Percentiles rank a stretch among this genome's conserved stretches.
These are phyloP conservation scores for Morpho helenor DNA, from an alignment of 2,888 invertebrate species.

Conservation along the genomic window DNA sequence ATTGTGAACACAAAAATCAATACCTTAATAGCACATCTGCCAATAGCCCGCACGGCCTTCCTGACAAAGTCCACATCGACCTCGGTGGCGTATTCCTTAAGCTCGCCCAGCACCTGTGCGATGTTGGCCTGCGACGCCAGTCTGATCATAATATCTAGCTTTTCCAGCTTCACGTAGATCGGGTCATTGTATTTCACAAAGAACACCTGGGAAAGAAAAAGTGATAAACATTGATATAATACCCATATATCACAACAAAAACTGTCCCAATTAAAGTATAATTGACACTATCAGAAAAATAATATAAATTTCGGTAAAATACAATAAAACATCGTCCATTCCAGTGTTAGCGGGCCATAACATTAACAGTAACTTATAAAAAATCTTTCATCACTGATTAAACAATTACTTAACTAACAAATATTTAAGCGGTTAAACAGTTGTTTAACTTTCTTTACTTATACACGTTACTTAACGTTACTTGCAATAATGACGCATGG, in stretches of 20 bases:
- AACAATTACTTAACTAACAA: no score
- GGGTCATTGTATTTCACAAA: constrained; percentile 99
- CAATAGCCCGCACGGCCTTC: constrained; percentile 99
- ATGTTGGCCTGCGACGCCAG: constrained; percentile 98
- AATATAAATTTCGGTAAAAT: no score
- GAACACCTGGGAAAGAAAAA: constrained; percentile 82
- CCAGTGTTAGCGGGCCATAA: no score
- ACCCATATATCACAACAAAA: background rate
- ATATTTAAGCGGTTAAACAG: no score
- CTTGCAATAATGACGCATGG: no score
- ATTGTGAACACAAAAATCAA: background rate
- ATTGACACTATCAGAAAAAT: no score
- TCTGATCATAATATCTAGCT: constrained; percentile 99
- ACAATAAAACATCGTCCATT: no score
- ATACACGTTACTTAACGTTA: no score
- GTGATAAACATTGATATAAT: background rate
- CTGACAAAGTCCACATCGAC: constrained; percentile 99
- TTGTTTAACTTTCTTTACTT: no score
- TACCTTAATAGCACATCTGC: constrained; percentile 98
- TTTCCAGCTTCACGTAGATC: constrained; percentile 99
- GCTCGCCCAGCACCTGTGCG: constrained; percentile 97
- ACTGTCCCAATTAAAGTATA: no score
- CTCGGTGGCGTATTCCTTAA: constrained; percentile 99
- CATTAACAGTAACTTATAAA: no score
- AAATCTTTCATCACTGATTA: no score